Conservation (phyloP, 2,888 invertebrate species). For the Caenorhabditis japonica region DNA sequence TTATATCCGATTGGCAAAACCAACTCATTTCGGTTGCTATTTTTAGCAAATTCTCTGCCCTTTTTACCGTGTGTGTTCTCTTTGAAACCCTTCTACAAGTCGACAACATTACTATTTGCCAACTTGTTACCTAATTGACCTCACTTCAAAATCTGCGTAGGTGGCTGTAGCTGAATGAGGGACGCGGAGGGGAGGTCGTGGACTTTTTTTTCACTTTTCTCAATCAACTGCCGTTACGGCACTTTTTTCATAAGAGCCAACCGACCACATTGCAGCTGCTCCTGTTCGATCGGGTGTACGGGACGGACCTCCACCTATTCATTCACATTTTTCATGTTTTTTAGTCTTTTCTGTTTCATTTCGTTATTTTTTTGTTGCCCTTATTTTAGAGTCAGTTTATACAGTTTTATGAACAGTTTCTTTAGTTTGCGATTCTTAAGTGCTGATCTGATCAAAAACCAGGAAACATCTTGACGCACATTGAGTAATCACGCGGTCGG, state of each 20-base stretch:
- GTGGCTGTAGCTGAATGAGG: conserved; percentile 39
- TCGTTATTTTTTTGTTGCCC: conserved; percentile 4
- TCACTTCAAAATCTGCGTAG: conserved; percentile 49
- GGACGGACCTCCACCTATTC: conserved; percentile 23
- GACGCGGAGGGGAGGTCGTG: conserved; percentile 8
- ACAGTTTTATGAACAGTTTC: too few species aligned
- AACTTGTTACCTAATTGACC: conserved; percentile 44
- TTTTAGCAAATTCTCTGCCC: conserved; percentile 13
- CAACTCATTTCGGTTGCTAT: conserved; percentile 22
- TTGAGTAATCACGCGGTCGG: conserved; percentile 36
- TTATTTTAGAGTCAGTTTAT: too few species aligned
- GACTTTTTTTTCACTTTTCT: conserved; percentile 19
- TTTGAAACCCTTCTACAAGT: conserved; percentile 30
- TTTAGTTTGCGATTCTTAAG: conserved; percentile 3
- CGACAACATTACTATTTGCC: conserved; percentile 40
- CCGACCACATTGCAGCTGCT: conserved; percentile 46
- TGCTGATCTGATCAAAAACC: conserved; percentile 29
- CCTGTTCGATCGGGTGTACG: conserved; percentile 8
- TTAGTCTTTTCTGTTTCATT: conserved; percentile 13
- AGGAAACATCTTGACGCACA: conserved; percentile 36
- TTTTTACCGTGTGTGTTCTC: background rate
- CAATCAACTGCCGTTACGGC: conserved; percentile 50
- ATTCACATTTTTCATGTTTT: conserved; percentile 40
- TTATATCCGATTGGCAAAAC: background rate
- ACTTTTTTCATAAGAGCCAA: conserved; percentile 31